Evolutionary conservation across 1,140 invertebrate genomes (phyloP), one percentile per base, ranked within the genome.

Genomic region (Brachionus asplanchnoidis): DNA sequence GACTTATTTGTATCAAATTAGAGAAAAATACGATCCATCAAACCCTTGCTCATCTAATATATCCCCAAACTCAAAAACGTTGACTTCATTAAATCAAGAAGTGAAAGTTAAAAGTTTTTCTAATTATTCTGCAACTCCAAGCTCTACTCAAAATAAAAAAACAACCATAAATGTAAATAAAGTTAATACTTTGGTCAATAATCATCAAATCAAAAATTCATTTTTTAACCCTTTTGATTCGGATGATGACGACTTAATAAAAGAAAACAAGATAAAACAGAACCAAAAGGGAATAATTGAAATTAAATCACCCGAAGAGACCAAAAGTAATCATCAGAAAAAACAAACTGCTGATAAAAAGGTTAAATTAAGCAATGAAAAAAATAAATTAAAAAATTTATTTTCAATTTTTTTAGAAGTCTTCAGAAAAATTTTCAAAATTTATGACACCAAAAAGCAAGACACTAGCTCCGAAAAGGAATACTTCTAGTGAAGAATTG

Each of bases 1-100:
- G 53, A 82, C 79, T 20, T 68, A 65, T 82, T 46, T 82, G 79
- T 68, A 82, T 65, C 79, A 82, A 68, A 65, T 82, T 14, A 60
- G 79, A 44, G 79, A 60, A 44, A 28, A 44, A n/a, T 82, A 65
- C 40, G 79, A 82, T 20, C 40, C 53, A 65, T 56, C 42, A 12
- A 75, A 23, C 17, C 17, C 32, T 9, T 36, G 6, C 2, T 17
- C 36, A 77, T 77, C 12, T 12, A 75, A 75, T 2, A 5, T 36
- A 12, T 50, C 23, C 26, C 20, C 73, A 23, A 77, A 77, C 9
- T 77, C 73, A 53, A 77, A 77, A 50, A 77, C 73, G 3, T n/a
- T 77, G 12, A 28, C 17, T 50, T 28, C 73, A 50, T 26, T 50
- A n/a, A 70, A 9, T 70, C 26, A 36, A 70, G 66, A 32, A 40